phyloP scores from a whole-genome alignment of 2,888 invertebrate genomes.

The Arctia plantaginis region DNA sequence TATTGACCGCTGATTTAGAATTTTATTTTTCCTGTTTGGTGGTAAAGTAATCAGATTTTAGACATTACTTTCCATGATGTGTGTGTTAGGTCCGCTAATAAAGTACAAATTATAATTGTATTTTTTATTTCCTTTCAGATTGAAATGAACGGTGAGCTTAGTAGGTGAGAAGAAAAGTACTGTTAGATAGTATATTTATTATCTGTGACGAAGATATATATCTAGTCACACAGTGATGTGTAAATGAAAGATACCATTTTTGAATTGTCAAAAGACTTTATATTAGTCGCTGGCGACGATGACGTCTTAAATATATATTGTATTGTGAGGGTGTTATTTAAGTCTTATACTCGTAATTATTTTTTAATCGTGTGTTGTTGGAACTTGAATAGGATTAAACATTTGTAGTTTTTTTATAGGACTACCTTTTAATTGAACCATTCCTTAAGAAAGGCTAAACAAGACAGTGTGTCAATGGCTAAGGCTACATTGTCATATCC shows the following conservation, averaged over 20 bases:
- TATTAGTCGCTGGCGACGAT: slow-evolving; percentile 8
- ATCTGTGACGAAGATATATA: slow-evolving; percentile 37
- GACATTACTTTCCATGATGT: no score
- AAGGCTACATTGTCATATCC: not conserved
- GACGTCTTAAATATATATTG: not conserved
- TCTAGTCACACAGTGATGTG: slow-evolving; percentile 41
- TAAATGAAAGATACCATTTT: slow-evolving; percentile 16
- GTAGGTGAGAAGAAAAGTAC: slow-evolving; percentile 59
- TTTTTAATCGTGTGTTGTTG: not conserved
- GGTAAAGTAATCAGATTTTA: no score
- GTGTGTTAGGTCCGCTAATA: no score
- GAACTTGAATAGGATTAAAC: not conserved
- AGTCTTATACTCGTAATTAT: slow-evolving; percentile 4
- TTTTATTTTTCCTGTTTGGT: no score
- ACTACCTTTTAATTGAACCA: not conserved
- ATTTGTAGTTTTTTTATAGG: not conserved
- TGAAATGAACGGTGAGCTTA: slow-evolving; percentile 64
- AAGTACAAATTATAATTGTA: not conserved
- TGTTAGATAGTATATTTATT: slow-evolving; percentile 26
- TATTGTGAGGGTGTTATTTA: not conserved
- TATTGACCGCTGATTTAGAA: no score
- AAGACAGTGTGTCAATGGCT: not conserved
- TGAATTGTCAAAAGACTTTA: slow-evolving; percentile 8
- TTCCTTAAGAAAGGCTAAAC: not conserved
- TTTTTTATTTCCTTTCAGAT: slow-evolving; percentile 58